These are phyloP conservation scores for Condylura cristata DNA, from an alignment of 2,113 vertebrate genomes.

Conservation along the genomic window DNA sequence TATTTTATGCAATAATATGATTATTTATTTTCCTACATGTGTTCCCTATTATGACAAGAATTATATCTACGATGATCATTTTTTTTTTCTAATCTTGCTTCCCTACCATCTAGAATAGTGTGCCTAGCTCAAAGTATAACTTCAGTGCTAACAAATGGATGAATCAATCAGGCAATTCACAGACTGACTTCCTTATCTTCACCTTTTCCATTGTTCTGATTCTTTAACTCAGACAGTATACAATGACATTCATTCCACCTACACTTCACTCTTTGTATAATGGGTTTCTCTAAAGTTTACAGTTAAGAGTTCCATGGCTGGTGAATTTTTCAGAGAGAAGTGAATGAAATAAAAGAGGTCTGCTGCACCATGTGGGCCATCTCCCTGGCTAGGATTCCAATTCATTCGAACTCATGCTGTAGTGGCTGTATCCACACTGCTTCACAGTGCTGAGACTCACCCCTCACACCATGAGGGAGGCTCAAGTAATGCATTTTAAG, in stretches of 20 bases:
- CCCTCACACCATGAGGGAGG: too few relatives aligned
- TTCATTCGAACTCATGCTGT: too few relatives aligned
- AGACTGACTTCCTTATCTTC: slow-evolving; percentile 24
- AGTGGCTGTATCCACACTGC: too few relatives aligned
- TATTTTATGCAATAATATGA: slow-evolving; percentile 16
- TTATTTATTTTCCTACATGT: background rate
- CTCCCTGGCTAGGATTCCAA: too few relatives aligned
- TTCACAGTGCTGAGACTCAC: too few relatives aligned
- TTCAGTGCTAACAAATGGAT: slow-evolving; percentile 26
- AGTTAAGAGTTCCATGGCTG: background rate
- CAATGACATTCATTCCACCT: background rate
- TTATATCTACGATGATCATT: background rate
- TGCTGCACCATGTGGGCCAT: too few relatives aligned
- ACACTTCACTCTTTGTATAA: background rate
- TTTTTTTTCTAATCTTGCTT: slow-evolving; percentile 2
- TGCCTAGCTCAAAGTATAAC: slow-evolving; percentile 16
- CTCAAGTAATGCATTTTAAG: background rate
- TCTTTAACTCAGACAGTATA: background rate
- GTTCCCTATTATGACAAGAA: background rate
- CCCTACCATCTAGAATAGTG: background rate
- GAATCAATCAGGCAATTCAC: background rate
- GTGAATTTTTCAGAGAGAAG: background rate
- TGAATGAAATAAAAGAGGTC: too few relatives aligned
- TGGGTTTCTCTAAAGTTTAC: background rate
- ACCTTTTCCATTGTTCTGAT: background rate